Evolutionary conservation across 2,113 vertebrate genomes (phyloP).

Genomic region (Cephalopholis sonnerati): DNA sequence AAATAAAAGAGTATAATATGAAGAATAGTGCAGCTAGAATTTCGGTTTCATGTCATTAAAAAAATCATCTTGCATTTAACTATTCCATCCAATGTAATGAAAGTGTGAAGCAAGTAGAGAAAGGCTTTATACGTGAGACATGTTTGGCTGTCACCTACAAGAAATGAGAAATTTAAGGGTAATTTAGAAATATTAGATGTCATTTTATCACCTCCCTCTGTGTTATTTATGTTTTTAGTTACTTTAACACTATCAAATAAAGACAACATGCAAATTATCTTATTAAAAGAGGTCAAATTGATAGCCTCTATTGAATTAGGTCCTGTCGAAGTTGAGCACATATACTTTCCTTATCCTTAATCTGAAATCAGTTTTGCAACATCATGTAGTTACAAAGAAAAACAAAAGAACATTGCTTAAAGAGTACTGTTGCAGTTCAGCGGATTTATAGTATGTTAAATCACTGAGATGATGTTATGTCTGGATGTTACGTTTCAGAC

Average conservation of each 20-base stretch:
- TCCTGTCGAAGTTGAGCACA: not conserved
- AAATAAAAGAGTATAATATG: too few species aligned
- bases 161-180: too few species aligned
- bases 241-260: not conserved
- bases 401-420: not conserved
- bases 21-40: too few species aligned
- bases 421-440: not conserved
- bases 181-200: too few species aligned
- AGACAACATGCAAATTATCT: too few species aligned
- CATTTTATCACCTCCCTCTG: not conserved
- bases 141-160: too few species aligned
- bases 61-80: too few species aligned
- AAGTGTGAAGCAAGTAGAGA: too few species aligned
- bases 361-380: not conserved
- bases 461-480: not conserved
- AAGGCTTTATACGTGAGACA: too few species aligned
- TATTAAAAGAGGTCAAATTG: too few species aligned
- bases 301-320: not conserved
- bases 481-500: constrained; percentile 79
- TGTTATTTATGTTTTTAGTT: not conserved
- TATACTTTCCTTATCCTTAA: not conserved
- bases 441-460: not conserved
- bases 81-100: too few species aligned
- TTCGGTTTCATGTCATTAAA: too few species aligned
- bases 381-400: not conserved